A percentile compares a stretch with the other conserved stretches of the same genome.
Conservation (phyloP, 2,113 vertebrate genomes). For the Notarius quadriscutis region DNA sequence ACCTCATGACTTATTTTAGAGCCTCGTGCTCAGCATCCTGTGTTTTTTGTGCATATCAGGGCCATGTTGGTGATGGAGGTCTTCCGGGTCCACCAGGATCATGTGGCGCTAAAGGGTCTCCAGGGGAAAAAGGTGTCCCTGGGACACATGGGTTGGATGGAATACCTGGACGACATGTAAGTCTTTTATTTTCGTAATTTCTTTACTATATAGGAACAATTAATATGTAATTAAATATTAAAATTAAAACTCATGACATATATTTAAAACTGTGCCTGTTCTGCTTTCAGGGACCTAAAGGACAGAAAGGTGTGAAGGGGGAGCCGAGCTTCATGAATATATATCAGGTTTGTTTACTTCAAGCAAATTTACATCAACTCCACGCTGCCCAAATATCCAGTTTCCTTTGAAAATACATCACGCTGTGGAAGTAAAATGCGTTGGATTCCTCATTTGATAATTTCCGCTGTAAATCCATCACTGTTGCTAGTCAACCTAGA, state of each 20-base stretch:
- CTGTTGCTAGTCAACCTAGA: too few species aligned
- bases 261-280: not conserved
- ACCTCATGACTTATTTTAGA: not conserved
- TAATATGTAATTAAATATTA: not conserved
- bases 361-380: not conserved
- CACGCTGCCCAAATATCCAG: not conserved
- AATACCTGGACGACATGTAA: conserved; percentile 70
- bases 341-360: not conserved
- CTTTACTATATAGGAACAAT: not conserved
- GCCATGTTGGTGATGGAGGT: conserved; percentile 81
- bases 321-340: conserved; percentile 49
- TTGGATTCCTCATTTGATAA: too few species aligned
- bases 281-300: conserved; percentile 76
- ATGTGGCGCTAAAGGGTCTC: conserved; percentile 85
- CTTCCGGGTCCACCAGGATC: conserved; percentile 78
- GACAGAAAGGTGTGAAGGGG: conserved; percentile 82
- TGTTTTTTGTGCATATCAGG: conserved; percentile 67
- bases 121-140: conserved; percentile 75
- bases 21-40: not conserved
- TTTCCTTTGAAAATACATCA: too few species aligned
- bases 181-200: conserved; percentile 39
- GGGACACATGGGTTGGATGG: conserved; percentile 71
- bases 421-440: too few species aligned
- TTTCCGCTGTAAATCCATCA: too few species aligned
- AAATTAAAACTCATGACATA: not conserved